phyloP scores from a whole-genome alignment of 2,797 vertebrate genomes.

The Poecilia gillii region DNA sequence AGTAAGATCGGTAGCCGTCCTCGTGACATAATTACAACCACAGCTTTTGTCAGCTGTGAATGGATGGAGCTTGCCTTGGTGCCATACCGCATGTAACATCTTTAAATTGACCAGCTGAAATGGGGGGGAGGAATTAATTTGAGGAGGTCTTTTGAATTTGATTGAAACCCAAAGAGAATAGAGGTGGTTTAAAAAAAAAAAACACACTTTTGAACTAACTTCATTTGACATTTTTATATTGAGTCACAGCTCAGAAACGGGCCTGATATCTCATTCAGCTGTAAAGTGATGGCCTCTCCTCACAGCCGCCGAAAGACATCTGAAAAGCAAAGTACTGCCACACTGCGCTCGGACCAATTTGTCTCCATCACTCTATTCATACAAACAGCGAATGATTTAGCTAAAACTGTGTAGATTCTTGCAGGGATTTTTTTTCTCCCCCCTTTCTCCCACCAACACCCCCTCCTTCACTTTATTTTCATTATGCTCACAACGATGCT shows the following conservation, averaged over 20 bases:
- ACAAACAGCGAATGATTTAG: conserved; percentile 78
- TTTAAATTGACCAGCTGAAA: conserved; percentile 26
- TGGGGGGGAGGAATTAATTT: conserved; percentile 31
- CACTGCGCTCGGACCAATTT: conserved; percentile 79
- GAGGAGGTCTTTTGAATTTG: conserved; percentile 48
- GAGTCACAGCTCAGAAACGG: conserved; percentile 68
- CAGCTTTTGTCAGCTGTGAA: conserved; percentile 44
- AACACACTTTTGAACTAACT: conserved; percentile 56
- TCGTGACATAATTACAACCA: conserved; percentile 68
- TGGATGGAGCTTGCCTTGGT: conserved; percentile 31
- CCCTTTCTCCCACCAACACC: background rate
- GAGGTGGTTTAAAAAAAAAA: conserved; percentile 60
- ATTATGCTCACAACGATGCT: conserved; percentile 75
- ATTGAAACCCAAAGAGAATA: conserved; percentile 45
- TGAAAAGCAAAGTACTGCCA: conserved; percentile 74
- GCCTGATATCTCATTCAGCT: conserved; percentile 70
- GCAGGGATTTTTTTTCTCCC: conserved; percentile 68
- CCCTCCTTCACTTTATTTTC: conserved; percentile 69
- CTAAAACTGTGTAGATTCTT: conserved; percentile 73
- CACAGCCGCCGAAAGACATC: conserved; percentile 64
- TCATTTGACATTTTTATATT: conserved; percentile 69
- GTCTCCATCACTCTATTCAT: conserved; percentile 80
- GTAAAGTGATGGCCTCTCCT: conserved; percentile 64
- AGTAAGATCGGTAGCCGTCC: conserved; percentile 59
- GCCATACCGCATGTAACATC: conserved; percentile 12